Evolutionary conservation across 2,113 vertebrate genomes (phyloP), one percentile per base, ranked within the genome.

Genomic region (Amia ocellicauda): DNA sequence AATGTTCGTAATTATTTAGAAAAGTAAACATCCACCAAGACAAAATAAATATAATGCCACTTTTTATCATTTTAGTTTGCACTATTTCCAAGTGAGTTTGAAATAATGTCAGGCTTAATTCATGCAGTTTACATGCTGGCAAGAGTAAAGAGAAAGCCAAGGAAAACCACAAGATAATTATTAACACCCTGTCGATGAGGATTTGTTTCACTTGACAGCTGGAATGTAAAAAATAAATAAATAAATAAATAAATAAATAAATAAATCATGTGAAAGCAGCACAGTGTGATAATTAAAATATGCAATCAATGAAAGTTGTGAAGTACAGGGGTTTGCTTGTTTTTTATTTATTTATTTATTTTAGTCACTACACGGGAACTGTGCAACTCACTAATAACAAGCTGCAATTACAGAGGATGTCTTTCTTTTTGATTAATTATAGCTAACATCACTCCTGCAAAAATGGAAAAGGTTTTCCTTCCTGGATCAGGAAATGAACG

Each of bases 301-400:
- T 62, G 70, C 70, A 75, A 72, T 75, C 74, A 75, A 23, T 58
- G 36, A 64, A 72, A 64, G 70, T 72, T 70, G 64, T 20, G 58
- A 58, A 67, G 61, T 53, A 59, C 53, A 66, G 67, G 17, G 47
- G 20, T 47, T 59, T 26, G 26, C 60, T 50, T 56, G 64, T 53
- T 68, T 62, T 10, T 41, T 19, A 27, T 60, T 49, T 51, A 14
- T 26, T 27, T 53, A 22, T 29, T 40, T 23, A 59, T 66, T 54
- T 40, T 47, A 63, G 64, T 63, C 60, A 60, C 49, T 50, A 56
- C 68, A 69, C 19, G 19, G 68, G 40, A 74, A 40, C 43, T 40
- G 23, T 16, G 68, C 41, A 69, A 72, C 42, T 64, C 60, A 64
- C 29, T 41, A 69, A 43, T 67, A 64, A 42, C 58, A 62, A 49